These are phyloP conservation scores for Campoletis sonorensis DNA, from an alignment of 1,140 invertebrate genomes.

Conservation along the genomic window DNA sequence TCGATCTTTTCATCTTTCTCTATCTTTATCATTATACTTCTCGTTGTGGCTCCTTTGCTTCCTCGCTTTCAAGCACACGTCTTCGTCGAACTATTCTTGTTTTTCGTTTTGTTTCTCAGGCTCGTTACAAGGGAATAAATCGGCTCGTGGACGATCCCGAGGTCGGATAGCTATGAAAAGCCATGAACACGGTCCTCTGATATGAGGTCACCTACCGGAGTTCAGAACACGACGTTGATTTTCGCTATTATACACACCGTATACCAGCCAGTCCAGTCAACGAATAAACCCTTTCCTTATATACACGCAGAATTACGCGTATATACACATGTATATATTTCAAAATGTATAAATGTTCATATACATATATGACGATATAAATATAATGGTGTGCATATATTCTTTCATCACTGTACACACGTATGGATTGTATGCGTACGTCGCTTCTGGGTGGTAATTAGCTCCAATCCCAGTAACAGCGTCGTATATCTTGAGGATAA, in stretches of 20 bases:
- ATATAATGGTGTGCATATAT: neutral
- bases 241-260: constrained; percentile 4
- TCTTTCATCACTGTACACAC: constrained; percentile 9
- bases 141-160: constrained; percentile 59
- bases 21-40: constrained; percentile 37
- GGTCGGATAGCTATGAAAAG: constrained; percentile 57
- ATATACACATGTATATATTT: neutral
- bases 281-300: neutral
- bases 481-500: constrained; percentile 71
- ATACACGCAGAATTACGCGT: constrained; percentile 8
- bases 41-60: constrained; percentile 19
- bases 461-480: constrained; percentile 71
- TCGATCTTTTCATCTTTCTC: constrained; percentile 1
- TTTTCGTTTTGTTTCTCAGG: constrained; percentile 44
- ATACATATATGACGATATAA: no score
- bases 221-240: constrained; percentile 19
- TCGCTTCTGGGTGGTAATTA: constrained; percentile 75
- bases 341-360: no score
- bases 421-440: constrained; percentile 51
- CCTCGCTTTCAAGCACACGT: constrained; percentile 1
- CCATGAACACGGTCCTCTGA: constrained; percentile 46
- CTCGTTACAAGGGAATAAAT: constrained; percentile 71
- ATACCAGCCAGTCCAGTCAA: neutral
- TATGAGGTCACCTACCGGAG: constrained; percentile 63
- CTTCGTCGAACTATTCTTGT: constrained; percentile 11